Conservation (phyloP, 2,113 vertebrate genomes). For the Albula goreensis region DNA sequence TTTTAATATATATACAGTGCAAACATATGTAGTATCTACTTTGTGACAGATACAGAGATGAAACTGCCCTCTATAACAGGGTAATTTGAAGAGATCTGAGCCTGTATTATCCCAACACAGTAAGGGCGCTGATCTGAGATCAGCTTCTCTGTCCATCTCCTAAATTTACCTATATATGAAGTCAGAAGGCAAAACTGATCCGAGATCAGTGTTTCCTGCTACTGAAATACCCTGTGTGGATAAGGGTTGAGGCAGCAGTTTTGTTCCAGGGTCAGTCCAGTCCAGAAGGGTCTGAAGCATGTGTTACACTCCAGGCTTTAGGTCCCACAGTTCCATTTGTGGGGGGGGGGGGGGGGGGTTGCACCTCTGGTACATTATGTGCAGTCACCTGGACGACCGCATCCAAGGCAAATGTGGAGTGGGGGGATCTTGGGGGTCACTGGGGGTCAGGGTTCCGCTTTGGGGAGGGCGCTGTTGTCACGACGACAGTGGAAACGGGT, state of each 20-base stretch:
- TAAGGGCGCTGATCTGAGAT: no score
- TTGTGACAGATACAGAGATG: neutral
- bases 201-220: no score
- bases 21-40: neutral
- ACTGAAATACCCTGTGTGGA: no score
- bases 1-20: neutral
- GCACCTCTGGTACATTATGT: no score
- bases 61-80: neutral
- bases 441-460: slow-evolving; percentile 79
- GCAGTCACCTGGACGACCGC: no score
- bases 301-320: neutral
- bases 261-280: neutral
- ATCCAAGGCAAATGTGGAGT: no score
- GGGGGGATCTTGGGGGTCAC: slow-evolving; percentile 13
- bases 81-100: neutral
- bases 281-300: neutral
- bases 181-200: no score
- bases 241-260: no score
- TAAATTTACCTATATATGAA: no score
- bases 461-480: slow-evolving; percentile 86
- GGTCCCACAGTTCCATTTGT: neutral
- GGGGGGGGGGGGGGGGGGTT: no score
- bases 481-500: slow-evolving; percentile 90
- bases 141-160: no score
- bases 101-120: no score